phyloP scores from a whole-genome alignment of 2,797 vertebrate genomes.

The Argyrosomus regius region DNA sequence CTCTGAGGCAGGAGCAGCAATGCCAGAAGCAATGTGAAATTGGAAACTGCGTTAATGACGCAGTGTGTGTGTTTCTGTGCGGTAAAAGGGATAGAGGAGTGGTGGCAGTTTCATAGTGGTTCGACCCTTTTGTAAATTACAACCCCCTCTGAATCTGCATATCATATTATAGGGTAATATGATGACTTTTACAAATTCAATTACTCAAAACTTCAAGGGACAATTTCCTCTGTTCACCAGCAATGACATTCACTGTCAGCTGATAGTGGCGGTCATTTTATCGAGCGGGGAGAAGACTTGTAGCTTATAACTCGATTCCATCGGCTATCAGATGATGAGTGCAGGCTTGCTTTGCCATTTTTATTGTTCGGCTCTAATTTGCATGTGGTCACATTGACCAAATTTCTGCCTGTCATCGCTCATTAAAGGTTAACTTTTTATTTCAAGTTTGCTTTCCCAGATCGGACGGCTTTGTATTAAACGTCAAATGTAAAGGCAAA shows the following conservation, averaged over 20 bases:
- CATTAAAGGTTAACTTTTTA: slow-evolving; percentile 30
- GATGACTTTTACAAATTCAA: slow-evolving; percentile 77
- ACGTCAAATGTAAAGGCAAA: slow-evolving; percentile 2
- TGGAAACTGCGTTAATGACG: slow-evolving; percentile 55
- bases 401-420: background rate
- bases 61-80: background rate
- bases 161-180: slow-evolving; percentile 66
- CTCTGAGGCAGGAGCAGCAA: slow-evolving; percentile 40
- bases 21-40: slow-evolving; percentile 57
- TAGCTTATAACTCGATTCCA: slow-evolving; percentile 38
- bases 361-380: slow-evolving; percentile 20
- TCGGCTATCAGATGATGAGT: slow-evolving; percentile 39
- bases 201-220: slow-evolving; percentile 73
- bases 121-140: slow-evolving; percentile 62
- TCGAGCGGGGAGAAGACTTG: slow-evolving; percentile 16
- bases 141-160: slow-evolving; percentile 61
- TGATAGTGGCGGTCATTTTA: slow-evolving; percentile 47
- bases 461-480: background rate
- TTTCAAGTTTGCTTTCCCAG: slow-evolving; percentile 5
- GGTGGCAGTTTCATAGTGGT: slow-evolving; percentile 56
- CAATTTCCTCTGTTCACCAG: slow-evolving; percentile 63
- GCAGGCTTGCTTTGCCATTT: slow-evolving; percentile 34
- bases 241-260: slow-evolving; percentile 66
- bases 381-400: slow-evolving; percentile 16
- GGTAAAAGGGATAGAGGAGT: background rate